phyloP scores from a whole-genome alignment of 92 coral and sea anemone genomes.

The Virgularia gustaviana region DNA sequence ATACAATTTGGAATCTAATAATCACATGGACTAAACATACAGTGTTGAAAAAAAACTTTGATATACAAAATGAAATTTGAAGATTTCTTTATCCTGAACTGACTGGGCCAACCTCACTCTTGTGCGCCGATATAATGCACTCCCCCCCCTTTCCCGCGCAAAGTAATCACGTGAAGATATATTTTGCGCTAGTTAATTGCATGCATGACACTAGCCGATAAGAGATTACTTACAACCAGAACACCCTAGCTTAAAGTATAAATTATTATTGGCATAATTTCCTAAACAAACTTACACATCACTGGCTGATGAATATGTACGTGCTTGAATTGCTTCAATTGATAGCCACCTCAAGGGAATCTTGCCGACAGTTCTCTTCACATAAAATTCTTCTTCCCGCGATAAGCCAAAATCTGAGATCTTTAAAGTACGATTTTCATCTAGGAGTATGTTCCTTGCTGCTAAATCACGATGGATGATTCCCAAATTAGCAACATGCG shows the following conservation, averaged over 20 bases:
- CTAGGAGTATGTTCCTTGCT: constrained; percentile 86
- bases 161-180: no score
- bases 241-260: not conserved
- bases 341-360: constrained; percentile 92
- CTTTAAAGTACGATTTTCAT: constrained; percentile 74
- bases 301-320: constrained; percentile 78
- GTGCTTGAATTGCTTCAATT: constrained; percentile 79
- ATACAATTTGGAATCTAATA: not conserved
- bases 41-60: no score
- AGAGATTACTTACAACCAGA: not conserved
- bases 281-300: constrained; percentile 64
- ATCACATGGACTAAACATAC: not conserved
- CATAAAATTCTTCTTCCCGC: constrained; percentile 71
- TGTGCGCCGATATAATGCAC: no score
- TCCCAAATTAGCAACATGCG: constrained; percentile 67
- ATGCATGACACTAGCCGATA: no score
- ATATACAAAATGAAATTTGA: no score
- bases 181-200: no score
- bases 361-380: constrained; percentile 79
- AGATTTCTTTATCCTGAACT: no score
- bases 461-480: constrained; percentile 89
- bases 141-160: no score
- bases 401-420: constrained; percentile 94
- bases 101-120: no score
- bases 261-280: not conserved